A percentile compares a stretch with the other conserved stretches of the same genome.
phyloP scores from a whole-genome alignment of 2,888 invertebrate genomes.

The Mythimna albipuncta region DNA sequence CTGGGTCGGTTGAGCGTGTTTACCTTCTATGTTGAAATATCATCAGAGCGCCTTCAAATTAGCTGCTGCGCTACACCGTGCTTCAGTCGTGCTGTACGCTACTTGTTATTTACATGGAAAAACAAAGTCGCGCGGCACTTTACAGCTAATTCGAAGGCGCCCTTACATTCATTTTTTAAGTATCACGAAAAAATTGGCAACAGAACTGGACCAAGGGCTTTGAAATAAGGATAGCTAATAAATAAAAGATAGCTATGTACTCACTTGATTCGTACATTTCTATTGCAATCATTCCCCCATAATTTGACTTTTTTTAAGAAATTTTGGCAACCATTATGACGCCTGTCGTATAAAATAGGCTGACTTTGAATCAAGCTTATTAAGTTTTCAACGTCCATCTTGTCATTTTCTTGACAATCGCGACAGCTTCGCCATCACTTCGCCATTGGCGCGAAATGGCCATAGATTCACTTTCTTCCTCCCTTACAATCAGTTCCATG shows the following conservation, averaged over 20 bases:
- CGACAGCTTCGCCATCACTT: constrained; percentile 6
- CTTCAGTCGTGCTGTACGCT: no score
- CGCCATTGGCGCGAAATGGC: neutral
- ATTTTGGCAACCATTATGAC: constrained; percentile 16
- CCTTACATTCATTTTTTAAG: no score
- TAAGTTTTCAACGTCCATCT: constrained; percentile 20
- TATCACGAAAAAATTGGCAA: neutral
- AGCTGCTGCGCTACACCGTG: no score
- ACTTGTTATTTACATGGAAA: no score
- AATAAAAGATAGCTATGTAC: constrained; percentile 1
- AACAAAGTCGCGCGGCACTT: no score
- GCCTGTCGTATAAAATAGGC: constrained; percentile 33
- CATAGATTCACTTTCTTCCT: neutral
- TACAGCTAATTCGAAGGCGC: no score
- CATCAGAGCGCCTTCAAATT: no score
- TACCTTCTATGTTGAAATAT: no score
- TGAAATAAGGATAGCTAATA: neutral
- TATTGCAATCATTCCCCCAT: constrained; percentile 27
- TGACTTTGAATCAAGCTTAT: constrained; percentile 20
- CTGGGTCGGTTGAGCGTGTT: no score
- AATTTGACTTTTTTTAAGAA: constrained; percentile 2
- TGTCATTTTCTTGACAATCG: constrained; percentile 1
- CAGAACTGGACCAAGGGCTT: neutral
- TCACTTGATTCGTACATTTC: constrained; percentile 41
- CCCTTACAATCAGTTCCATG: no score